Evolutionary conservation across 2,888 invertebrate species (phyloP), one percentile per base, ranked within the genome.

Genomic region (Pseudococcus jackbeardsleyi): DNA sequence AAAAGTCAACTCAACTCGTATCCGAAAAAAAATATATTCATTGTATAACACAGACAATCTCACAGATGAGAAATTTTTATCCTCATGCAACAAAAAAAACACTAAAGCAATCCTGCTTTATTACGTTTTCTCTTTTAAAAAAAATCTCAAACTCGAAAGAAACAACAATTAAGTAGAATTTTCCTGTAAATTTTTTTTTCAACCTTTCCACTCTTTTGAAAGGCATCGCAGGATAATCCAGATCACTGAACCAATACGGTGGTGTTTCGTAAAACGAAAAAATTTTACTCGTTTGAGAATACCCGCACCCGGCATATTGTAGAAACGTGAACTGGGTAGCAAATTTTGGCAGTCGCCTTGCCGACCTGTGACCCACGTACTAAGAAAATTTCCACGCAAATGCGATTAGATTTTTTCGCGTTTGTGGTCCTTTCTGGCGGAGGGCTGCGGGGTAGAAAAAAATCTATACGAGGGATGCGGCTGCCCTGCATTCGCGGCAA

Each of bases 331-430:
- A 72, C 72, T 15, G 72, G 17, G 15, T 72, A 3, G 33, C 4
- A 72, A 72, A 72, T 33, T 72, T 72, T 64, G 8, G 11, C 64
- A 64, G 64, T 64, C 33, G 7, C 42, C 42, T 42, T 8, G 42
- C 7, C 42, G 42, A 42, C 42, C 42, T 42, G 42, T 7, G 33
- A 12, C 12, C 72, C 72, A 72, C 33, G 72, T 72, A 15, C 64
- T 33, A 33, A 26, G 72, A 33, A 72, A 72, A 72, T 72, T 72
- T 72, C 64, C 33, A 33, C 72, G 12, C 39, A 72, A 72, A 72
- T 72, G 64, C 64, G 64, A 64, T 64, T 64, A 64, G n/a, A 68
- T 68, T 68, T 72, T 68, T 68, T 72, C 15, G 3, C 64, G 64
- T 64, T 64, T 64, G 19, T 64, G 64, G 72, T 26, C 72, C 33